Evolutionary conservation across 2,113 vertebrate genomes (phyloP), one percentile per base, ranked within the genome.

Genomic region (Poeciliopsis prolifica): DNA sequence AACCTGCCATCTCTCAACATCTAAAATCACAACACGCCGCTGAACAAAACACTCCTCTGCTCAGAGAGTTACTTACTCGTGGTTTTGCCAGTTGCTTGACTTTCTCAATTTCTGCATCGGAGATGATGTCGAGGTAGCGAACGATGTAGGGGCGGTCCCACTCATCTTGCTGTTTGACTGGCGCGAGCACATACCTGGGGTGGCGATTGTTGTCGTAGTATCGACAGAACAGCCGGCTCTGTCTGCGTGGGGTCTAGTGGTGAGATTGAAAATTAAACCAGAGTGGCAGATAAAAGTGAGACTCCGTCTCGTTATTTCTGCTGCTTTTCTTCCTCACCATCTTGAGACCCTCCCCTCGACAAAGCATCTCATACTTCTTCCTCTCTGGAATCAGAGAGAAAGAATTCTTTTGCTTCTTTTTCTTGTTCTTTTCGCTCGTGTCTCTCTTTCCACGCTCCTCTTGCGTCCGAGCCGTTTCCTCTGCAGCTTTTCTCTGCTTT

Each of bases 291-390:
- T n/a, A 26, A 1, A 14, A 29, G 9, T 29, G 35, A n/a, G 7
- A 24, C 51, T 22, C 42, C 13, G 19, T 28, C 12, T 37, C 24
- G 17, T 4, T 4, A 1, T 60, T 12, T 51, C 40, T 40, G n/a
- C 29, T 4, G 35, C n/a, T 7, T 19, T 7, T 11, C 14, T 17
- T 70, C 13, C 88, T 91, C 95, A 99, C 97, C 97, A 99, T 94
- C 95, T 92, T 96, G 86, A 95, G 75, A 84, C 97, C 97, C 88
- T 99, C 97, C 77, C 98, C 98, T 87, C 98, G 96, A 92, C 98
- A 99, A 82, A 99, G 95, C 96, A 95, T 97, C 94, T 99, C 98
- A 48, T 99, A 99, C 94, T 97, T 98, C 94, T 95, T 95, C 92
- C 97, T 97, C 86, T 99, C 97, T 0, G 98, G 97, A 61, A 98